phyloP scores from a whole-genome alignment of 1,140 invertebrate genomes.

The Palaemon carinicauda region DNA sequence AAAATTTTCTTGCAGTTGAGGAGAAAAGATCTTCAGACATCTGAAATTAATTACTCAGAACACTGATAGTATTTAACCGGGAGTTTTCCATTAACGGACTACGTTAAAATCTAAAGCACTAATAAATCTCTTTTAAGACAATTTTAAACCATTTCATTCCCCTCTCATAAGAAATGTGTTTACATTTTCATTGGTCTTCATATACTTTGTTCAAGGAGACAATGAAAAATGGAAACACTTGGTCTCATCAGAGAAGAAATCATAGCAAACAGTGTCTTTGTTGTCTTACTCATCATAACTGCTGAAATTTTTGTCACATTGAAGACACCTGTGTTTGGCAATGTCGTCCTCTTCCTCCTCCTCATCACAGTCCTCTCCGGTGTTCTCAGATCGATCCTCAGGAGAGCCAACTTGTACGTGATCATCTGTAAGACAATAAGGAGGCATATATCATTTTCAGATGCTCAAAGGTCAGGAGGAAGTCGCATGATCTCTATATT shows the following conservation, averaged over 20 bases:
- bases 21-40: no score
- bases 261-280: neutral
- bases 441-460: neutral
- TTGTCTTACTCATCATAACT: constrained; percentile 77
- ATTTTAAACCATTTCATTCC: neutral
- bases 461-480: no score
- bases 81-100: no score
- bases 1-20: no score
- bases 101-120: neutral
- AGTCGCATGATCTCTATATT: no score
- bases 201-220: neutral
- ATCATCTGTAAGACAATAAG: constrained; percentile 25
- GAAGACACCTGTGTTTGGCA: constrained; percentile 69
- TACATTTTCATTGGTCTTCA: no score
- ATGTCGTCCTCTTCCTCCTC: constrained; percentile 72
- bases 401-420: constrained; percentile 33
- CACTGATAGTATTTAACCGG: neutral
- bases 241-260: neutral
- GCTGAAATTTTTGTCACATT: constrained; percentile 76
- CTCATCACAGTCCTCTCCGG: constrained; percentile 63
- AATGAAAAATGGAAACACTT: neutral
- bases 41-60: no score
- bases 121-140: neutral
- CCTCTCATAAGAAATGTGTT: neutral
- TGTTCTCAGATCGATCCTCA: constrained; percentile 40